Evolutionary conservation across 2,888 invertebrate species (phyloP).

Genomic region (Penaeus monodon): DNA sequence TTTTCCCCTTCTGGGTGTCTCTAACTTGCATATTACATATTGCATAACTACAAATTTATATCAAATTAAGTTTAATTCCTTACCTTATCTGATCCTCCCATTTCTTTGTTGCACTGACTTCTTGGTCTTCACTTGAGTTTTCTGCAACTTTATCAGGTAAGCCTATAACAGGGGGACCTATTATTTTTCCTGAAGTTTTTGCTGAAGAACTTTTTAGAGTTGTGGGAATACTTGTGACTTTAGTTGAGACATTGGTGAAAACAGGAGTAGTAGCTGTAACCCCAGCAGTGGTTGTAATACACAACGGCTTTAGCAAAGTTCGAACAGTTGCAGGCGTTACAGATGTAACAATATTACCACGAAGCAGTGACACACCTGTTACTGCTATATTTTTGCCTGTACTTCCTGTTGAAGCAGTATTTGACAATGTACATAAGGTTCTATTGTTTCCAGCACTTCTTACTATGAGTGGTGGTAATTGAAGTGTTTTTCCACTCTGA

Average conservation of each 20-base stretch:
- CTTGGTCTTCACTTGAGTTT: neutral
- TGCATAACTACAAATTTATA: too few species aligned
- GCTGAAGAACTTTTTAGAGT: neutral
- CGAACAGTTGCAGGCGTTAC: constrained; percentile 1
- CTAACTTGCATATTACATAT: too few species aligned
- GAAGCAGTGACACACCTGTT: constrained; percentile 16
- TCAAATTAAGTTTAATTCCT: neutral
- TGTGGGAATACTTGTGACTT: neutral
- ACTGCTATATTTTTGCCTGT: neutral
- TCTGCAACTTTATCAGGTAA: constrained; percentile 1
- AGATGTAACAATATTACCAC: neutral
- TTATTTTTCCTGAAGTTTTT: too few species aligned
- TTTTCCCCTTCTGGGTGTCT: too few species aligned
- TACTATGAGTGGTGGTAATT: constrained; percentile 18
- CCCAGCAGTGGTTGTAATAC: constrained; percentile 2
- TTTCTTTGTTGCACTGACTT: neutral
- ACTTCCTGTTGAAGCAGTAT: neutral
- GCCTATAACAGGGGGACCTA: neutral
- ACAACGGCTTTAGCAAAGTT: constrained; percentile 11
- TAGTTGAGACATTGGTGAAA: constrained; percentile 4
- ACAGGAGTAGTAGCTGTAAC: constrained; percentile 8
- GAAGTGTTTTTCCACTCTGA: constrained; percentile 14
- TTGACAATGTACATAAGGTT: neutral
- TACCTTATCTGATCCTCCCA: constrained; percentile 21
- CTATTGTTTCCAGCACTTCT: neutral